These are phyloP conservation scores for Micropoecilia bifurca DNA, from an alignment of 2,797 vertebrate genomes.

Conservation along the genomic window DNA sequence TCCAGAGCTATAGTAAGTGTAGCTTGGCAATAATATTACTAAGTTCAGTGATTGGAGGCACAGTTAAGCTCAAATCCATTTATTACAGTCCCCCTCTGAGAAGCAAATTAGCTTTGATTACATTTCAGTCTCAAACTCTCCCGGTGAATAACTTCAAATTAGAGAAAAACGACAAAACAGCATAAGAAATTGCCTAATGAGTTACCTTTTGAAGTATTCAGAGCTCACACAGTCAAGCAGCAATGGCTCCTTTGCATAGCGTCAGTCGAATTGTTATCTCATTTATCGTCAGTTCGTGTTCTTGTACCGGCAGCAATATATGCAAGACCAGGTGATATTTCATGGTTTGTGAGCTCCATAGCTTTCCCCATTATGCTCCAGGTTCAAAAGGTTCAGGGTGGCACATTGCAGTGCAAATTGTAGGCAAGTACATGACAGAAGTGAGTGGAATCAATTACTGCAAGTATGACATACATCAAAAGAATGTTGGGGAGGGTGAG, in stretches of 20 bases:
- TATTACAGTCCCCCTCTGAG: conserved; percentile 24
- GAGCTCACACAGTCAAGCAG: conserved; percentile 34
- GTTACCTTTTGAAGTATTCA: conserved; percentile 27
- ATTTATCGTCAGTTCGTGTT: conserved; percentile 44
- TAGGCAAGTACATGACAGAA: conserved; percentile 74
- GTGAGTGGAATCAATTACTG: conserved; percentile 80
- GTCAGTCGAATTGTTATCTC: conserved; percentile 57
- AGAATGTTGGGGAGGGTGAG: conserved; percentile 60
- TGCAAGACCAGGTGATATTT: conserved; percentile 75
- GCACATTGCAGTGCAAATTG: conserved; percentile 75
- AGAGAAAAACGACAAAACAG: conserved; percentile 12
- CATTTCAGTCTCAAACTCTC: conserved; percentile 24
- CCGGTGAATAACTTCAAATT: conserved; percentile 22
- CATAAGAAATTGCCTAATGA: conserved; percentile 38
- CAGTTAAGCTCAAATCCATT: conserved; percentile 11
- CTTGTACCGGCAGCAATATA: conserved; percentile 59
- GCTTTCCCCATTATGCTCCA: conserved; percentile 71
- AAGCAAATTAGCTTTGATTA: conserved; percentile 40
- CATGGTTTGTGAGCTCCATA: conserved; percentile 64
- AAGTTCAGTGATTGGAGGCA: conserved; percentile 1
- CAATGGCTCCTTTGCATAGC: conserved; percentile 41
- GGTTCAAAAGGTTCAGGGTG: conserved; percentile 71
- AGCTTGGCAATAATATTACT: conserved; percentile 7
- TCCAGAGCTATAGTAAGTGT: background rate
- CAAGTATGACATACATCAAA: conserved; percentile 77